Base-by-base conservation (phyloP, 1,140 invertebrate genomes). In the Dendroctonus ponderosae region DNA sequence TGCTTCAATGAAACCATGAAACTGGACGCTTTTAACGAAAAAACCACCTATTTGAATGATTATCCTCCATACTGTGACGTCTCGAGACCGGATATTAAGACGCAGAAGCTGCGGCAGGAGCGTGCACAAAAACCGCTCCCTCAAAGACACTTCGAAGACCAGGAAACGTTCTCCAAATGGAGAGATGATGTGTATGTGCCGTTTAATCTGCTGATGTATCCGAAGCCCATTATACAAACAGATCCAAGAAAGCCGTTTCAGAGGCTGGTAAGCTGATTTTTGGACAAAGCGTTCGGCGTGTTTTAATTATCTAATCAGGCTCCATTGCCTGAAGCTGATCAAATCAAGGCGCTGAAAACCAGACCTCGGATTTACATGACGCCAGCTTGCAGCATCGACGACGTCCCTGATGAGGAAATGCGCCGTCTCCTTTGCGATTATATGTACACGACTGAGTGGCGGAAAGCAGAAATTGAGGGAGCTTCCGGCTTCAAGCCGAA, bases 351-450 rank as follows among this genome's bases (percentile, higher is more conserved):
- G 0, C 74, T 75, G 12, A 79, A 76, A 63, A 80, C 75, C 0
- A 74, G 82, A 0, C 81, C 82, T 6, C 76, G 82, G 5, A 67
- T 79, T 9, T 78, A 80, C 41, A 79, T 83, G 75, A 76, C 79
- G 0, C 81, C 81, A 0, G 80, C 79, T 5, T 75, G 83, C 9
- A 79, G 79, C 68, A 75, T 84, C 64, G 82, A 84, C 51, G 79
- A 84, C 54, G 72, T 83, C 3, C 71, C 71, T 3, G 78, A 83
- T 68, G 66, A 72, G 53, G 62, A 78, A 43, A 76, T 77, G 11
- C 69, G 78, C 54, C 61, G 77, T 7, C 5, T 74, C 6, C 38
- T 78, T 6, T 66, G 68, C 38, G 50, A 73, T 2, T 68, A 71
- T 52, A 70, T 72, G 59, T 78, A 78, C 54, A 76, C 69, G 12